Conservation (phyloP, 2,113 vertebrate species). For the Xiphias gladius region DNA sequence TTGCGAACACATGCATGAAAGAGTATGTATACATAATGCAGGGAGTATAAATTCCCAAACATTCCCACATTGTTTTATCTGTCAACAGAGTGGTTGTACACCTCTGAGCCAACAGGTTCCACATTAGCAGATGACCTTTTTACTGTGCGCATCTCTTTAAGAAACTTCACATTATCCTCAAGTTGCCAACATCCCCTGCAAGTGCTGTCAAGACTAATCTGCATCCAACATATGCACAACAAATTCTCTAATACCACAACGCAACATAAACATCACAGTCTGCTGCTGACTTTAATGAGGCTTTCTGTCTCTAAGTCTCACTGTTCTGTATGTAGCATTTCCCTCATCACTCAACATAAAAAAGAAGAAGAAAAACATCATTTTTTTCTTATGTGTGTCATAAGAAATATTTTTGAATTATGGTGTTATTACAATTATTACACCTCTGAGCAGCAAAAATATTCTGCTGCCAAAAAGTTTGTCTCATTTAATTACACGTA, state of each 20-base stretch:
- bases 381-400: background rate
- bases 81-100: conserved; percentile 26
- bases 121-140: conserved; percentile 59
- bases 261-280: background rate
- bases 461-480: conserved; percentile 41
- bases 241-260: background rate
- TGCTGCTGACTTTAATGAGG: background rate
- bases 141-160: background rate
- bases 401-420: conserved; percentile 28
- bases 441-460: conserved; percentile 32
- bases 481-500: conserved; percentile 57
- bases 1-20: conserved; percentile 12
- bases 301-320: background rate
- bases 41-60: background rate
- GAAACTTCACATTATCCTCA: background rate
- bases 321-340: background rate
- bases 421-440: conserved; percentile 39
- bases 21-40: conserved; percentile 23
- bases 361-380: background rate
- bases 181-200: background rate
- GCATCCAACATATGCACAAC: background rate
- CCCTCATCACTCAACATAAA: background rate
- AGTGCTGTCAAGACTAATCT: background rate
- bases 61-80: conserved; percentile 13
- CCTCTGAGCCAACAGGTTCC: background rate